Conservation (phyloP, 2,113 vertebrate species). For the Passer montanus region DNA sequence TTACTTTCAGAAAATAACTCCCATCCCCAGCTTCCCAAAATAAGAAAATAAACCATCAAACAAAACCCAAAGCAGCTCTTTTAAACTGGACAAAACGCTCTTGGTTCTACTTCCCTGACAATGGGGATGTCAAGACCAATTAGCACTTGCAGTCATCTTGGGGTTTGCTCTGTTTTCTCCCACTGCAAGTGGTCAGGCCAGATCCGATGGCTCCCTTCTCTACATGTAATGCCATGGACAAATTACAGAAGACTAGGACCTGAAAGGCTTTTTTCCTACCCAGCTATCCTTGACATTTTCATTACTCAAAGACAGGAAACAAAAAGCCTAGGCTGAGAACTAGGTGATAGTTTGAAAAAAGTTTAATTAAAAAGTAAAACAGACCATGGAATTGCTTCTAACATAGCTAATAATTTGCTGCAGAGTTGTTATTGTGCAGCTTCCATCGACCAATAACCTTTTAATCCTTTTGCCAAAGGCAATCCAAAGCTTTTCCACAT, state of each 20-base stretch:
- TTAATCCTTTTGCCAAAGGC: constrained; percentile 41
- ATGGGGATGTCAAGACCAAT: constrained; percentile 37
- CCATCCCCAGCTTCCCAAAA: background rate
- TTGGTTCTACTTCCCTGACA: constrained; percentile 16
- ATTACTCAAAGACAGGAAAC: constrained; percentile 18
- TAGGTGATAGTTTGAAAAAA: background rate
- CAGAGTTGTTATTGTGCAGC: background rate
- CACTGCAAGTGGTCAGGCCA: constrained; percentile 15
- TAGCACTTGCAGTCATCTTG: constrained; percentile 15
- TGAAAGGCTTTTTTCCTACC: background rate
- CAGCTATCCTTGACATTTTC: background rate
- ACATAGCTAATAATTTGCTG: constrained; percentile 43
- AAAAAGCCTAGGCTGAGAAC: constrained; percentile 8
- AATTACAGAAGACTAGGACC: background rate
- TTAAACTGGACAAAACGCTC: background rate
- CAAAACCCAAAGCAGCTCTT: constrained; percentile 29
- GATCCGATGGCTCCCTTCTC: background rate
- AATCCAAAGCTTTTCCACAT: background rate
- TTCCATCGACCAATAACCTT: constrained; percentile 41
- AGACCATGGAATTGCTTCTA: constrained; percentile 20
- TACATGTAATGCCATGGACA: background rate
- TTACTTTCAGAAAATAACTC: background rate
- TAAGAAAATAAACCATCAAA: background rate
- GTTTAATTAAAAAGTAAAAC: constrained; percentile 49
- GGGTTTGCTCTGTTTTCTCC: constrained; percentile 6